Evolutionary conservation across 1,140 invertebrate genomes (phyloP).

Genomic region (Nautilus pompilius): DNA sequence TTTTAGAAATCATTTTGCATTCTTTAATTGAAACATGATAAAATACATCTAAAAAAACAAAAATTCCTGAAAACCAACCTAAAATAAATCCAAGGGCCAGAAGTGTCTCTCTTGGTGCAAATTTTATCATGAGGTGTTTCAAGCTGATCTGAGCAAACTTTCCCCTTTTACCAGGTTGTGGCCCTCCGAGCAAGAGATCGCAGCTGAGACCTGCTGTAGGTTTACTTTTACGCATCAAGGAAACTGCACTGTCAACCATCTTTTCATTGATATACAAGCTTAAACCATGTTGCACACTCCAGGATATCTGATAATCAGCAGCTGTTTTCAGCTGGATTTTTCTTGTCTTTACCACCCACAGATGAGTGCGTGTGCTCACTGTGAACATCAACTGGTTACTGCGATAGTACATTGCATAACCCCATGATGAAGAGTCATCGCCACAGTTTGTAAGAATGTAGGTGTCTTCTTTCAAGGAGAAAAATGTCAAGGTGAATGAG

Average conservation of each 20-base stretch:
- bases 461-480: constrained; percentile 20
- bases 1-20: too few relatives aligned
- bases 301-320: constrained; percentile 21
- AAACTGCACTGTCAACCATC: constrained; percentile 15
- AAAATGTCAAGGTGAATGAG: constrained; percentile 20
- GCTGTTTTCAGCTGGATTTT: constrained; percentile 13
- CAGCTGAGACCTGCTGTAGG: not conserved
- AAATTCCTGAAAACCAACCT: not conserved
- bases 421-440: constrained; percentile 18
- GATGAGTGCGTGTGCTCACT: constrained; percentile 22
- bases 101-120: not conserved
- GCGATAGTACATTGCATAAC: constrained; percentile 26
- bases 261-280: constrained; percentile 21
- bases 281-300: constrained; percentile 27
- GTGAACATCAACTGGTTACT: constrained; percentile 14
- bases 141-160: constrained; percentile 23
- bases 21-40: too few relatives aligned
- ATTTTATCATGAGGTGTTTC: not conserved
- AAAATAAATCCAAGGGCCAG: not conserved
- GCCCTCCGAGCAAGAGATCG: constrained; percentile 12
- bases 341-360: constrained; percentile 20
- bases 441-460: constrained; percentile 36
- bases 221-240: constrained; percentile 14
- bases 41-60: too few relatives aligned
- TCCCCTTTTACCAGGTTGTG: not conserved